Percentiles rank a stretch among this genome's conserved stretches.
Conservation (phyloP, 2,113 vertebrate species). For the Conger conger region DNA sequence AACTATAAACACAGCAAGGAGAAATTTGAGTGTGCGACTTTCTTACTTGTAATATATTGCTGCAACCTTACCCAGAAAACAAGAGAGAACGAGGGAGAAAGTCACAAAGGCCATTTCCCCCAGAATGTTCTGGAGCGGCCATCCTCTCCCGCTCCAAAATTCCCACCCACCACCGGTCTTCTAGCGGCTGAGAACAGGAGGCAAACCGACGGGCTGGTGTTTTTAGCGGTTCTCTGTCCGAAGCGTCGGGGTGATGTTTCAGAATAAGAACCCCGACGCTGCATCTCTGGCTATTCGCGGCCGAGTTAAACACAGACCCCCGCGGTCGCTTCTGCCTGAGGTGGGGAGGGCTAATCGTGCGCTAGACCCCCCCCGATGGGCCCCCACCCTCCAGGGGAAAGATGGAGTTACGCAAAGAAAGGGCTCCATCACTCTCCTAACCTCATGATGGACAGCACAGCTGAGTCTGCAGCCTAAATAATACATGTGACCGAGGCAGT, state of each 20-base stretch:
- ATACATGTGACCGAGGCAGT: slow-evolving; percentile 40
- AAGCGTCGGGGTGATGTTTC: slow-evolving; percentile 1
- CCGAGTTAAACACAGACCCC: slow-evolving; percentile 20
- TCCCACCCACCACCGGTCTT: background rate
- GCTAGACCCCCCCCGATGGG: background rate
- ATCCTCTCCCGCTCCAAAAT: too few relatives aligned
- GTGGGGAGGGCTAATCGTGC: background rate
- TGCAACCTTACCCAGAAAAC: background rate
- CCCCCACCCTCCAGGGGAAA: background rate
- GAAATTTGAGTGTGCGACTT: too few relatives aligned
- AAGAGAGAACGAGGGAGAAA: background rate
- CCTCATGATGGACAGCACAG: slow-evolving; percentile 3
- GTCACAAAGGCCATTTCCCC: too few relatives aligned
- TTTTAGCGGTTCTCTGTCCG: background rate
- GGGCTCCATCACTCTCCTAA: background rate
- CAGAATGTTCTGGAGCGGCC: too few relatives aligned
- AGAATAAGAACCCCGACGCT: background rate
- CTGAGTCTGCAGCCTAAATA: slow-evolving; percentile 56
- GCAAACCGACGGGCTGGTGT: background rate
- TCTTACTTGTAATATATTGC: too few relatives aligned
- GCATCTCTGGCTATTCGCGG: slow-evolving; percentile 10
- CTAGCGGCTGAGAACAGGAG: background rate
- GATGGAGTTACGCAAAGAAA: background rate
- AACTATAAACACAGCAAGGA: too few relatives aligned
- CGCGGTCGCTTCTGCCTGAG: background rate